Evolutionary conservation across 2,797 vertebrate genomes (phyloP), one percentile per base, ranked within the genome.

Genomic region (Poeciliopsis turneri): DNA sequence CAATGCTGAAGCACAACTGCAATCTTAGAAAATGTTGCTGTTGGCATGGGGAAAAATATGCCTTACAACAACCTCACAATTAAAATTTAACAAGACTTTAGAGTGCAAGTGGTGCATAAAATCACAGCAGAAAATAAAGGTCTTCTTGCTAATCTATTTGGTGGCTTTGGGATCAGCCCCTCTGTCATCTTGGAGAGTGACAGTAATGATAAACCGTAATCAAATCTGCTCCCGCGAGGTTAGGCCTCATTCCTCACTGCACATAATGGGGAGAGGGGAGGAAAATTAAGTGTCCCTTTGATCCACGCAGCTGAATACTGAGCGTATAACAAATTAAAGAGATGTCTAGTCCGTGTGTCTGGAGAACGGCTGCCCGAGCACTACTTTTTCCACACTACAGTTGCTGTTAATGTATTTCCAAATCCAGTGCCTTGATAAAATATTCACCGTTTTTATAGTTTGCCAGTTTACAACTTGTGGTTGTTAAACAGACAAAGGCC

Each of bases 191-290:
- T 45, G 80, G 89, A 93, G 91, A 91, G 89, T 84, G 86, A 91
- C 91, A 87, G 89, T 91, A 93, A 94, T 95, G 93, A 94, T 93
- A 94, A 92, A 90, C 88, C 85, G 86, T 91, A 94, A 93, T 94
- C 93, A 93, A 91, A 93, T 89, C 84, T 85, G 86, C 81, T 94
- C 92, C 87, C 75, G 7, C 23, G 84, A 92, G 91, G 88, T 84
- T 87, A 86, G 70, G 85, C 83, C 88, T 94, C 91, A 72, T 92
- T 91, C 83, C 90, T 93, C 88, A 76, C 88, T 86, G 81, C 86
- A 88, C 89, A 90, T 92, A 92, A 92, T 90, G 76, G 84, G 84
- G 86, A 91, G 88, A 91, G 91, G 85, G 89, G 88, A 91, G 84
- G 89, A 89, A 92, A 93, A 94, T 94, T 82, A 94, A 93, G 90